Evolutionary conservation across 2,113 vertebrate genomes (phyloP), one percentile per base, ranked within the genome.

Genomic region (Narcine bancroftii): DNA sequence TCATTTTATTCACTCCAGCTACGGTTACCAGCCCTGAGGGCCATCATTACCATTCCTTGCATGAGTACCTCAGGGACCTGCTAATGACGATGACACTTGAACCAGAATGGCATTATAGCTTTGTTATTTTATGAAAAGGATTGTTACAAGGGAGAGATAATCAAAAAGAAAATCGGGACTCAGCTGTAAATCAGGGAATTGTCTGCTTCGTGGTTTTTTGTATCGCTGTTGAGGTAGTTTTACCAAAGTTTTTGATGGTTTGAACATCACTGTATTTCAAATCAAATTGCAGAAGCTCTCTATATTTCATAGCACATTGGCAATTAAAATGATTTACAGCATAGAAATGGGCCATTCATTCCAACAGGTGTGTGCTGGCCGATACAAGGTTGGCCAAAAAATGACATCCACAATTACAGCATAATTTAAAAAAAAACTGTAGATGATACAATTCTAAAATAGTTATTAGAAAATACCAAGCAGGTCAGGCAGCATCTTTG

Each of bases 1-100:
- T 56, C 79, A 83, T 83, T 83, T 83, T 83, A 83, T 53, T 83
- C 47, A n/a, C 79, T 83, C 47, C 3, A 83, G 19, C 1, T 24
- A 47, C 33, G 29, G 79, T 83, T 83, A 83, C 50, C 47, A 53
- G 47, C 79, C 79, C 79, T 83, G 6, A 53, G 79, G 79, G 79
- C 47, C 79, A n/a, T 83, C 79, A 83, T 83, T 83, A 83, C 79
- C 79, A 83, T 83, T 83, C 79, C 79, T 83, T 47, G 53, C 50
- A 83, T 83, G 79, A 83, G 47, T 29, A 50, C 79, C 47, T 83
- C 79, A 83, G 79, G 79, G 42, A n/a, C n/a, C 79, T 47, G 50
- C 79, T 83, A 83, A 83, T 47, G 29, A 83, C 79, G 29, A 29
- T 53, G 79, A 83, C 33, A 11, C 45, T 47, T 83, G 45, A 83